These are phyloP conservation scores for Chorisops tibialis DNA, from an alignment of 2,888 invertebrate species.

Conservation along the genomic window DNA sequence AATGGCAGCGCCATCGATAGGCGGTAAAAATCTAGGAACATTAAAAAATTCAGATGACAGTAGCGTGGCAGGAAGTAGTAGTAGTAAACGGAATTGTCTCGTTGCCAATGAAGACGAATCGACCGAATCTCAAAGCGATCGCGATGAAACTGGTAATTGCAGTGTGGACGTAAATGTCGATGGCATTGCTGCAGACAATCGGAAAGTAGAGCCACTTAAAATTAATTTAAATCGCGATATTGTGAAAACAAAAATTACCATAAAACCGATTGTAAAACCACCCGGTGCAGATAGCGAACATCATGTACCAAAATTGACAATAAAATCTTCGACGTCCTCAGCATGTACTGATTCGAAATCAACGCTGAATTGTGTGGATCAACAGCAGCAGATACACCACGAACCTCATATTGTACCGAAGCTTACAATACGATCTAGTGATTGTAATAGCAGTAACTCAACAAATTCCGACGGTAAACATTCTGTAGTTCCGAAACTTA, in stretches of 20 bases:
- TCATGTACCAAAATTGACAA: conserved; percentile 39
- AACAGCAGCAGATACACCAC: conserved; percentile 16
- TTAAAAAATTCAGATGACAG: conserved; percentile 9
- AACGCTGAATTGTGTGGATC: conserved; percentile 16
- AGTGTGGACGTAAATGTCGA: conserved; percentile 19
- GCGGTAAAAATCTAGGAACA: conserved; percentile 14
- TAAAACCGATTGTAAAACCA: conserved; percentile 43
- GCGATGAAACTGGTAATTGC: conserved; percentile 7
- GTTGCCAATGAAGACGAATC: conserved; percentile 36
- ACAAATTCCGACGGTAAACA: conserved; percentile 40
- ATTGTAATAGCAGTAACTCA: conserved; percentile 36
- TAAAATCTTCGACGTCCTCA: conserved; percentile 34
- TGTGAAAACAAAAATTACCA: conserved; percentile 42
- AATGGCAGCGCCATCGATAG: background rate
- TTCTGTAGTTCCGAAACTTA: conserved; percentile 47
- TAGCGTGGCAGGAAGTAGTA: conserved; percentile 7
- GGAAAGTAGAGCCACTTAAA: conserved; percentile 52
- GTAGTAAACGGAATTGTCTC: conserved; percentile 25
- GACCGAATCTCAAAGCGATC: conserved; percentile 29
- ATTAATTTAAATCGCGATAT: conserved; percentile 46
- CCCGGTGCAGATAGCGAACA: background rate
- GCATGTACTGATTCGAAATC: conserved; percentile 16
- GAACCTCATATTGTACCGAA: conserved; percentile 50
- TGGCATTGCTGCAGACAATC: conserved; percentile 28
- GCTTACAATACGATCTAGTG: conserved; percentile 46